Percentiles rank a stretch among this genome's conserved stretches.
Evolutionary conservation across 2,888 invertebrate genomes (phyloP).

Genomic region (Willowsia nigromaculata): DNA sequence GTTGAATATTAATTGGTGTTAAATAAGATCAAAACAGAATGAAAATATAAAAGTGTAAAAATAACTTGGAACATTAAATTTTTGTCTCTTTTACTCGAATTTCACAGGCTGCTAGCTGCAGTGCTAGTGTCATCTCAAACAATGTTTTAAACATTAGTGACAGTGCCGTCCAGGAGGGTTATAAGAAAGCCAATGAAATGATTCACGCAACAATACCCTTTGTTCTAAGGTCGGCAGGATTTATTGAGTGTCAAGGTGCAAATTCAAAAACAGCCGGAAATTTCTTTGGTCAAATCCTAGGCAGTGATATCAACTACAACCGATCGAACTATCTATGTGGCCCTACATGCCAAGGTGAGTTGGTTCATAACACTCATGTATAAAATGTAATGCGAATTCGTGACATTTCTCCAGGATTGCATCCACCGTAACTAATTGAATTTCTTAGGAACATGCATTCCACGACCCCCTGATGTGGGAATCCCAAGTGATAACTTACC

Average conservation of each 20-base stretch:
- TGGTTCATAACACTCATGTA: neutral
- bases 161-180: neutral
- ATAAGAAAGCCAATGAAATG: slow-evolving; percentile 38
- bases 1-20: no score
- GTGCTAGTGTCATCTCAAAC: neutral
- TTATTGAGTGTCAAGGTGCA: slow-evolving; percentile 58
- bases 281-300: slow-evolving; percentile 55
- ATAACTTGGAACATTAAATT: neutral
- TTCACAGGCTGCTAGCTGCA: neutral
- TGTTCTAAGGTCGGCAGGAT: slow-evolving; percentile 43
- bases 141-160: neutral
- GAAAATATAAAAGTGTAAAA: no score
- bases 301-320: slow-evolving; percentile 26
- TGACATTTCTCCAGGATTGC: no score
- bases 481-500: slow-evolving; percentile 55
- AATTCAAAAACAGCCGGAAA: slow-evolving; percentile 9
- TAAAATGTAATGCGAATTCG: neutral
- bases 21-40: no score
- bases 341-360: slow-evolving; percentile 53
- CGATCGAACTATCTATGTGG: slow-evolving; percentile 43
- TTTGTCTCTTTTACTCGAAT: neutral
- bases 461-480: slow-evolving; percentile 39
- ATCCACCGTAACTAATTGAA: neutral
- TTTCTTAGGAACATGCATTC: slow-evolving; percentile 39
- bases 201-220: slow-evolving; percentile 54